phyloP scores from a whole-genome alignment of 2,797 vertebrate species.

The Bucorvus abyssinicus region DNA sequence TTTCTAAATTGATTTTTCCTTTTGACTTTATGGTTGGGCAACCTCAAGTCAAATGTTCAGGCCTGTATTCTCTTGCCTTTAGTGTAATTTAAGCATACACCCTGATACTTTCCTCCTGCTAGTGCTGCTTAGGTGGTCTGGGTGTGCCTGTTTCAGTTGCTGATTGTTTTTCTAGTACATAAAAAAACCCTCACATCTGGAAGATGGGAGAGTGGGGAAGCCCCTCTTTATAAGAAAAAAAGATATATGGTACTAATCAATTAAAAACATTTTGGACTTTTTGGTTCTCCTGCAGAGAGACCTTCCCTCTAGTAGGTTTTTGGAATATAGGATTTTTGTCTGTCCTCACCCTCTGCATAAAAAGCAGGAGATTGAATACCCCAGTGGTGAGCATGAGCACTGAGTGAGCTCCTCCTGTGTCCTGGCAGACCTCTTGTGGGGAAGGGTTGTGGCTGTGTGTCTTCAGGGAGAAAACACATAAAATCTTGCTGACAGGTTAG shows the following conservation, averaged over 20 bases:
- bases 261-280: not conserved
- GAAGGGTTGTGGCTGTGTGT: not conserved
- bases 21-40: not conserved
- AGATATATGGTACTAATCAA: not conserved
- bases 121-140: conserved; percentile 43
- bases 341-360: not conserved
- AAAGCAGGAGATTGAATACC: not conserved
- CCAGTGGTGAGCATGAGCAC: not conserved
- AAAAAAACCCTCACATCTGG: not conserved
- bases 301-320: not conserved
- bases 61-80: conserved; percentile 17
- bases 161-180: not conserved
- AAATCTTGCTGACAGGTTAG: not conserved
- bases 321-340: not conserved
- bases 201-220: not conserved
- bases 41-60: not conserved
- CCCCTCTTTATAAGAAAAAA: not conserved
- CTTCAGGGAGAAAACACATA: not conserved
- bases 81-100: conserved; percentile 9
- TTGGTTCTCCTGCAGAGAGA: not conserved
- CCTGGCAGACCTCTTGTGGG: not conserved
- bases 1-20: not conserved
- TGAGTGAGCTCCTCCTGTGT: not conserved
- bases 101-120: not conserved
- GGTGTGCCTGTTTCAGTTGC: conserved; percentile 9